Evolutionary conservation across 2,113 vertebrate genomes (phyloP), one percentile per base, ranked within the genome.

Genomic region (Zonotrichia leucophrys): DNA sequence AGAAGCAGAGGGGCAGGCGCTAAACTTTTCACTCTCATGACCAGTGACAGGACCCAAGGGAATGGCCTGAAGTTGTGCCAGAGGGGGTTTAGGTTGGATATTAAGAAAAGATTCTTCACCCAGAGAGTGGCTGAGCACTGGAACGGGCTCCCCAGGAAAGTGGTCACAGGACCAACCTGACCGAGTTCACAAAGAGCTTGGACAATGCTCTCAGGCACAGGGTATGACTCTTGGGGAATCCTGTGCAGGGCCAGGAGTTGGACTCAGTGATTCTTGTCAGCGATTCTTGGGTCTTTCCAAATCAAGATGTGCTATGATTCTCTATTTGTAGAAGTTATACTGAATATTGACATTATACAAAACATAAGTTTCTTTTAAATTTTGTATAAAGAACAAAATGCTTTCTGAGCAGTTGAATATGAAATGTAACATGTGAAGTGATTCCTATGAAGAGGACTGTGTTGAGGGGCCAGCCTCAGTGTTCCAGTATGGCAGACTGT

Each of bases 101-200:
- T 46, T 33, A 53, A 21, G 52, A 60, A 67, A 59, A 53, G 7
- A 1, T n/a, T 20, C 24, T 59, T 67, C 28, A n/a, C 24, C 7
- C 16, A n/a, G 33, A 39, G 19, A 5, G 0, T 46, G 24, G 3
- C 1, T 30, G 41, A 9, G 20, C 24, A 25, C 46, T 46, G 11
- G 28, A n/a, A 31, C 24, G 68, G 46, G 3, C 39, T 68, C 16
- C 16, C 19, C 39, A 67, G 20, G 12, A 24, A 14, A 59, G 53
- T 17, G 15, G 11, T 75, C 28, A 39, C 9, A 37, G 52, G 4
- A 28, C 33, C 44, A 67, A n/a, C n/a, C 39, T 75, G 39, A 7
- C n/a, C 7, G 44, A 74, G 42, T 24, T 78, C 42, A 42, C 0
- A 0, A 27, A 35, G 46, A 4, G 7, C 46, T 74, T 41, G 46